Evolutionary conservation across 2,888 invertebrate species (phyloP), one percentile per base, ranked within the genome.

Genomic region (Amorpha juglandis): DNA sequence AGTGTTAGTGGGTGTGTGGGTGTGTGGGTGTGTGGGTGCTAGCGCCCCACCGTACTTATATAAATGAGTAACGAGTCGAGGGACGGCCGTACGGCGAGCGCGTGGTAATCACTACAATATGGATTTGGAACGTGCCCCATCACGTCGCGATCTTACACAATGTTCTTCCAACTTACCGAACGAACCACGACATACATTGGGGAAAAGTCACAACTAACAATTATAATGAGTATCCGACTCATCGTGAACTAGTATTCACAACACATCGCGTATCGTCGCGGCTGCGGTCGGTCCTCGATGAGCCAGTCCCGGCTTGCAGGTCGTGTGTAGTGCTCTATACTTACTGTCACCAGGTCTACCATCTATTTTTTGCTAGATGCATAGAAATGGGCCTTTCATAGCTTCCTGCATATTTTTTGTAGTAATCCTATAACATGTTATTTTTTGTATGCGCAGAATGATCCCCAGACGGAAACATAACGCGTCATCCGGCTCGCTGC

Each of bases 391-490:
- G 27, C 4, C 4, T 1, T 27, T 4, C 27, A 27, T 3, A 11
- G 42, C 42, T 45, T 45, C 45, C 45, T 14, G 45, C 45, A 45
- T 45, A 3, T 1, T 45, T 45, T 45, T 45, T 45, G 3, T 11
- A 45, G 14, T 9, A 14, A 1, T 3, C 42, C 9, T 42, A n/a
- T 45, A 16, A 53, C 33, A 19, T 48, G 19, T 11, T 16, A 16
- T 35, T 14, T n/a, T 65, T 53, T 50, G 16, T 69, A 62, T 72
- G 69, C 65, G 63, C 86, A 92, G 91, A 74, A 93, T 93, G 92
- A 92, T 92, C 71, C 92, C 92, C 68, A 82, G 92, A 65, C 83
- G 92, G 69, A 93, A 92, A 70, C 92, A 93, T 87, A 92, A 92
- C 85, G 90, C 87, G 58, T 91, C 91, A 45, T 89, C 91, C 69